Base-by-base conservation (phyloP, 2,113 vertebrate species). In the Circaetus gallicus region DNA sequence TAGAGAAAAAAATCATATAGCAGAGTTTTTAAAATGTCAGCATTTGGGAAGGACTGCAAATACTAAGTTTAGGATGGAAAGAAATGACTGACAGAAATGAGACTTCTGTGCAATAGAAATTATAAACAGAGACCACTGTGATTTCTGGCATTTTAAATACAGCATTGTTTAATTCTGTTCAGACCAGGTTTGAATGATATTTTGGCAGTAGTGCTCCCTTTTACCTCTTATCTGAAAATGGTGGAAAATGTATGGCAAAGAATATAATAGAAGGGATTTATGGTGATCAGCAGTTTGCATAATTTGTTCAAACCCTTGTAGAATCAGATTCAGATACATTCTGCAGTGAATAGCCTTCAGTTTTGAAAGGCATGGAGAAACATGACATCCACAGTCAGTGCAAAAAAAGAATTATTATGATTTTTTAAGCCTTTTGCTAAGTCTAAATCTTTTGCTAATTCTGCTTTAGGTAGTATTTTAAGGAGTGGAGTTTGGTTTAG, bases 371-470 rank as follows among this genome's bases (percentile, higher is more conserved):
- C 84, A 29, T 15, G 66, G 80, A 58, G 71, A 81, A 81, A 67
- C 42, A 36, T 62, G 81, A 84, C 81, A 93, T 55, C 81, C 74
- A 86, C 69, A 91, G 83, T 55, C 66, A 40, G 38, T 16, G 50
- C 21, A 36, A 92, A 42, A 84, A 77, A 89, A 59, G 65, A 59
- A 69, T 85, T 53, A 63, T 72, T 6, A 89, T 61, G 78, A 67
- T 86, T 95, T 92, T 81, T 69, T 53, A 84, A 89, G 85, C 88
- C 21, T 94, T 91, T 91, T 73, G 29, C 49, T 86, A 65, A 86
- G 66, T 84, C 63, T 88, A 63, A 86, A 59, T 90, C 4, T 92
- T 91, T 95, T 36, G 24, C 49, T 92, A 70, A 82, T 87, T 70
- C 74, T 95, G 38, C 50, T 92, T 86, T 45, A 55, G 59, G 56